Percentiles rank a stretch among this genome's conserved stretches.
These are phyloP conservation scores for Lerema accius DNA, from an alignment of 1,140 invertebrate species.

Conservation along the genomic window DNA sequence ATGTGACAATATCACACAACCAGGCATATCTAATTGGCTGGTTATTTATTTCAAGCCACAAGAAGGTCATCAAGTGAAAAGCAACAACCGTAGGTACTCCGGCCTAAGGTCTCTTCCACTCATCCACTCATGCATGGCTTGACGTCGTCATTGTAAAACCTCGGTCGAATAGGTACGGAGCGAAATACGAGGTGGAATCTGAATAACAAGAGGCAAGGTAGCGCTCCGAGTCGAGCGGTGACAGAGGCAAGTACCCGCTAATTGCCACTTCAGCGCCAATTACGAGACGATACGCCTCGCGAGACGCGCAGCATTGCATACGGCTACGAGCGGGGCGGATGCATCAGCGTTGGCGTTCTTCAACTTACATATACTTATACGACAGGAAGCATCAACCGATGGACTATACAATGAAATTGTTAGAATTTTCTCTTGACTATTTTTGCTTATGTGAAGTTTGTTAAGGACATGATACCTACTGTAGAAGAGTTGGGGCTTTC, in stretches of 20 bases:
- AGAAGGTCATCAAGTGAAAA: constrained; percentile 4
- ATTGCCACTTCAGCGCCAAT: constrained; percentile 77
- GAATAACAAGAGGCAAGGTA: constrained; percentile 45
- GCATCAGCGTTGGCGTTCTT: too few relatives aligned
- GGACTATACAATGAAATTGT: too few relatives aligned
- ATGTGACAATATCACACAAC: too few relatives aligned
- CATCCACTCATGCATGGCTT: constrained; percentile 16
- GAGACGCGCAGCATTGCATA: constrained; percentile 22
- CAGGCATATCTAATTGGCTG: too few relatives aligned
- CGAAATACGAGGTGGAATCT: constrained; percentile 23
- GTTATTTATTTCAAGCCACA: not conserved
- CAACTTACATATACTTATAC: too few relatives aligned
- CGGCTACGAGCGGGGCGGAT: constrained; percentile 6
- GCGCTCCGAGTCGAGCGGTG: constrained; percentile 52
- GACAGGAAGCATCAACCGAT: too few relatives aligned
- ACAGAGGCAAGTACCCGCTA: constrained; percentile 66
- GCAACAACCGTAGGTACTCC: constrained; percentile 16
- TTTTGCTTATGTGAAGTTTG: too few relatives aligned
- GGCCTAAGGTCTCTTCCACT: constrained; percentile 26
- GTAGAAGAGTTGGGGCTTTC: too few relatives aligned
- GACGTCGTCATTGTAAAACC: constrained; percentile 25
- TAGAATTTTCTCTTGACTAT: too few relatives aligned
- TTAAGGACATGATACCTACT: too few relatives aligned
- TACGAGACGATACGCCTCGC: constrained; percentile 59
- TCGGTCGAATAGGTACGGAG: constrained; percentile 29